A percentile compares a stretch with the other conserved stretches of the same genome.
Conservation (phyloP, 2,113 vertebrate species). For the Charadrius vociferus region DNA sequence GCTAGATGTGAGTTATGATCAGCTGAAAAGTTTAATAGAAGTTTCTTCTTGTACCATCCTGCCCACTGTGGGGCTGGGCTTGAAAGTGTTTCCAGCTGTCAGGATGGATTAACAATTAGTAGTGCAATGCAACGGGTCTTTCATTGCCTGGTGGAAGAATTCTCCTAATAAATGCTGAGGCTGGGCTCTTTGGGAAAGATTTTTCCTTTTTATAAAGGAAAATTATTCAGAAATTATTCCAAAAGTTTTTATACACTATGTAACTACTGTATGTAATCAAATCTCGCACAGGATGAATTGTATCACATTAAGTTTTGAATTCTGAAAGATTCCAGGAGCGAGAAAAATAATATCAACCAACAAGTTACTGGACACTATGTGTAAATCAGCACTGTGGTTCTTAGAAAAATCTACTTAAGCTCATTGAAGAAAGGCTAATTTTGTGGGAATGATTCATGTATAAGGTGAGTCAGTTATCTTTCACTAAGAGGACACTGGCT, state of each 20-base stretch:
- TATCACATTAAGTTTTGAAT: not conserved
- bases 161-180: not conserved
- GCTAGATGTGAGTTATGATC: not conserved
- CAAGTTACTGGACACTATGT: not conserved
- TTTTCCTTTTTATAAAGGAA: not conserved
- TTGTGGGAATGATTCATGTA: not conserved
- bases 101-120: not conserved
- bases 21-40: constrained; percentile 3
- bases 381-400: not conserved
- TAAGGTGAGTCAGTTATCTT: constrained; percentile 10
- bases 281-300: not conserved
- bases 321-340: not conserved
- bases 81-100: not conserved
- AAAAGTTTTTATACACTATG: not conserved
- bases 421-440: not conserved
- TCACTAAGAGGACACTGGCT: not conserved
- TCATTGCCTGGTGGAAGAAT: not conserved
- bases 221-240: not conserved
- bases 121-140: not conserved
- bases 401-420: not conserved
- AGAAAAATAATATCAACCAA: not conserved
- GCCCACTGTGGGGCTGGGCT: not conserved
- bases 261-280: not conserved
- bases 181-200: not conserved
- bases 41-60: constrained; percentile 14